Conservation (phyloP, 2,113 vertebrate genomes). For the Clarias gariepinus region DNA sequence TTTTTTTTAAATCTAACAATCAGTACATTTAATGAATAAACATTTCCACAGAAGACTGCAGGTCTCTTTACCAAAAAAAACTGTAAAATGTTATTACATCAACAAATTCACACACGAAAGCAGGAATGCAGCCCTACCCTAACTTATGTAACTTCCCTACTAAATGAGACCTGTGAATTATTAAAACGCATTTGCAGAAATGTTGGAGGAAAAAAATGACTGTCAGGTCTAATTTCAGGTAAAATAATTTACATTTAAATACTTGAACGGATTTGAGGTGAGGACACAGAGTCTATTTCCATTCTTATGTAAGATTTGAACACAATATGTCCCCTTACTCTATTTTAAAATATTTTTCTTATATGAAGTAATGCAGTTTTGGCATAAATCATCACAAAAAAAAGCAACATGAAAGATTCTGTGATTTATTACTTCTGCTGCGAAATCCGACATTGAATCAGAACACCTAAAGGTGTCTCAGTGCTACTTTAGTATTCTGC, state of each 20-base stretch:
- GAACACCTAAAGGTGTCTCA: neutral
- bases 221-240: neutral
- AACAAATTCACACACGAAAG: neutral
- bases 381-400: neutral
- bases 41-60: no score
- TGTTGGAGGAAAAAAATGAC: neutral
- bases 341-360: neutral
- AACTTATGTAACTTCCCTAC: neutral
- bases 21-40: neutral
- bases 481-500: neutral
- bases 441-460: neutral
- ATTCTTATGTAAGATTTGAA: neutral
- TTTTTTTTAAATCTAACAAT: neutral
- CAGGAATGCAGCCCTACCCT: neutral
- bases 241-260: no score
- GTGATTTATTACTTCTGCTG: neutral
- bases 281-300: neutral
- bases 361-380: neutral
- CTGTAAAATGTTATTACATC: neutral
- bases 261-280: no score
- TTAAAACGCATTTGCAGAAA: no score
- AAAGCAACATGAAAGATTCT: neutral
- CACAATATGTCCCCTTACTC: neutral
- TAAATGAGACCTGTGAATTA: no score
- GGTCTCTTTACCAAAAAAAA: neutral